These are phyloP conservation scores for Agrotis clavis DNA, from an alignment of 2,888 invertebrate species.

Conservation along the genomic window DNA sequence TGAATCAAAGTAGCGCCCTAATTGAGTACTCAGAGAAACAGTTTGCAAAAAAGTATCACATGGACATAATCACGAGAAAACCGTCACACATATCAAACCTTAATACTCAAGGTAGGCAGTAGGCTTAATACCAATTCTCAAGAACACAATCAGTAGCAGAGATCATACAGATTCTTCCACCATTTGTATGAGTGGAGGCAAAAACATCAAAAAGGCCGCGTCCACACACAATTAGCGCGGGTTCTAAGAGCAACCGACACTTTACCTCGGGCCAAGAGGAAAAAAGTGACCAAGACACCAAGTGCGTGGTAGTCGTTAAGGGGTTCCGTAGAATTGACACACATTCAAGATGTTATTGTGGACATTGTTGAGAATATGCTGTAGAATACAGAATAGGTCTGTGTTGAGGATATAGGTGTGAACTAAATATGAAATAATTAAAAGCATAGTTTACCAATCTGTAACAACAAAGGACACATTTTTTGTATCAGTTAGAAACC, in stretches of 20 bases:
- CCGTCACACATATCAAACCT: slow-evolving; percentile 52
- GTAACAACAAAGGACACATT: not conserved
- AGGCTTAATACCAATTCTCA: slow-evolving; percentile 57
- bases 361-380: not conserved
- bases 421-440: not conserved
- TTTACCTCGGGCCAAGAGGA: slow-evolving; percentile 47
- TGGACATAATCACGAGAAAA: slow-evolving; percentile 33
- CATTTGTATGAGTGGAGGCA: slow-evolving; percentile 59
- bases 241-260: slow-evolving; percentile 74
- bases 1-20: slow-evolving; percentile 16
- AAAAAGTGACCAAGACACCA: slow-evolving; percentile 61
- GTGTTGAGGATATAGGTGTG: no score
- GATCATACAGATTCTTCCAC: slow-evolving; percentile 65
- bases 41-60: slow-evolving; percentile 36
- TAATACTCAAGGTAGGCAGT: slow-evolving; percentile 56
- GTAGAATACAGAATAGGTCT: not conserved
- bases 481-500: not conserved
- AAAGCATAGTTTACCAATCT: not conserved
- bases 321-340: slow-evolving; percentile 59
- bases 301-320: slow-evolving; percentile 30
- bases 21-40: slow-evolving; percentile 35
- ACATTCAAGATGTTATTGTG: slow-evolving; percentile 4
- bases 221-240: slow-evolving; percentile 77
- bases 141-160: slow-evolving; percentile 61
- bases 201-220: slow-evolving; percentile 81